A percentile compares a stretch with the other conserved stretches of the same genome.
These are phyloP conservation scores for Metopia argyrocephala DNA, from an alignment of 2,888 invertebrate species.

Conservation along the genomic window DNA sequence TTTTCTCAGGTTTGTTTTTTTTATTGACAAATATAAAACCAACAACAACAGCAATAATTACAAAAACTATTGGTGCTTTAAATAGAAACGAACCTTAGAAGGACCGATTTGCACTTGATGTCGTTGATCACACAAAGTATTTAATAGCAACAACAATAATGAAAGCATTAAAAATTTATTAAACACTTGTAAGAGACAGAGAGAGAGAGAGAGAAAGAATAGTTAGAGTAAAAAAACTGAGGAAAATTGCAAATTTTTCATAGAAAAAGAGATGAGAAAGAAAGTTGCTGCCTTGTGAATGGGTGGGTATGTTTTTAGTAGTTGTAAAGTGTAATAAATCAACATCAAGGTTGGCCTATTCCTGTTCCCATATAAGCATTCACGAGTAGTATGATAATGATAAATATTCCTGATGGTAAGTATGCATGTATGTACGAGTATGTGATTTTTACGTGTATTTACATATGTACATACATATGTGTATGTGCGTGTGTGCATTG, in stretches of 20 bases:
- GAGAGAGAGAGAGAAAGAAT: not conserved
- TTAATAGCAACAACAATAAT: constrained; percentile 22
- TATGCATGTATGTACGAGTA: constrained; percentile 9
- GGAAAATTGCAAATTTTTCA: too few species aligned
- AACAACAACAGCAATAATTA: constrained; percentile 28
- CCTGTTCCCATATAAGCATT: constrained; percentile 58
- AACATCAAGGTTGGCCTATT: constrained; percentile 76
- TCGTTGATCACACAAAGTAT: constrained; percentile 38
- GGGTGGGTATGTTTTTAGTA: not conserved
- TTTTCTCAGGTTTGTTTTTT: not conserved
- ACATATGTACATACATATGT: not conserved
- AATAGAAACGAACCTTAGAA: constrained; percentile 79
- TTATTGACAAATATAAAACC: not conserved
- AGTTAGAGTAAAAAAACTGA: not conserved
- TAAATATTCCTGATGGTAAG: constrained; percentile 68
- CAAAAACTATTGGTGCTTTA: constrained; percentile 67
- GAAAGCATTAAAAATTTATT: constrained; percentile 16
- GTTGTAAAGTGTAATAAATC: constrained; percentile 70
- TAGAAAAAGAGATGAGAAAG: too few species aligned
- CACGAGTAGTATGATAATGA: constrained; percentile 64
- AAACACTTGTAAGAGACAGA: constrained; percentile 41
- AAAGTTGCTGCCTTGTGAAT: not conserved
- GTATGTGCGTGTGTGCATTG: constrained; percentile 1
- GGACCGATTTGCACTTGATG: constrained; percentile 72
- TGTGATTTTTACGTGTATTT: not conserved